phyloP scores from a whole-genome alignment of 2,113 vertebrate species.

The Mohoua ochrocephala region DNA sequence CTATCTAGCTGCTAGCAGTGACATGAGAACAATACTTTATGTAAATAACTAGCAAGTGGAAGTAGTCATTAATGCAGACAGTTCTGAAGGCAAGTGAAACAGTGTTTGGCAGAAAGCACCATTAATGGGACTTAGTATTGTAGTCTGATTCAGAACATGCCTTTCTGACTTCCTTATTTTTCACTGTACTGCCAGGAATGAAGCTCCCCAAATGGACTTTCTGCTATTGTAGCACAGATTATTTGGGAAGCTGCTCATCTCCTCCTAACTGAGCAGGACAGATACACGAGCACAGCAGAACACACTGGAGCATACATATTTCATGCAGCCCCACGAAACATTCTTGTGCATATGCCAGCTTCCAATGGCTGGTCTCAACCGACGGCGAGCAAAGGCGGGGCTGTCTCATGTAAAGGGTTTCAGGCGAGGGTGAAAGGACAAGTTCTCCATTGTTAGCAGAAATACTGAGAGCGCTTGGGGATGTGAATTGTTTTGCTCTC shows the following conservation, averaged over 20 bases:
- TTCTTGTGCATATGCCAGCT: not conserved
- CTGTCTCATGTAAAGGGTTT: not conserved
- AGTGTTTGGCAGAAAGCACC: not conserved
- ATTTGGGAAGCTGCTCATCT: not conserved
- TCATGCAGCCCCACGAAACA: not conserved
- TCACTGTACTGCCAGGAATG: not conserved
- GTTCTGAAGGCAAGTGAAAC: constrained; percentile 18
- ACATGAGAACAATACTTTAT: constrained; percentile 49
- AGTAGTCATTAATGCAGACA: constrained; percentile 33
- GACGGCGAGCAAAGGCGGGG: not conserved
- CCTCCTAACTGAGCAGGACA: not conserved
- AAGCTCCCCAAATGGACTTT: not conserved
- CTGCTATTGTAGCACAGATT: not conserved
- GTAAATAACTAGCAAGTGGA: constrained; percentile 30
- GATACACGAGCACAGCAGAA: not conserved
- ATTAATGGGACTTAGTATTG: not conserved
- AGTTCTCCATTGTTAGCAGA: not conserved
- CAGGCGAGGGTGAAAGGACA: not conserved
- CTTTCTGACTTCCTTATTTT: not conserved
- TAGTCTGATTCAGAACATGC: not conserved
- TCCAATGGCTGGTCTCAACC: not conserved
- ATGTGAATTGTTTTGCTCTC: not conserved
- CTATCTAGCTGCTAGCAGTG: not conserved
- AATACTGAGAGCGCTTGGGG: not conserved
- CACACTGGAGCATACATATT: not conserved